Base-by-base conservation (phyloP, 1,140 invertebrate genomes). In the Rhynchophorus ferrugineus region DNA sequence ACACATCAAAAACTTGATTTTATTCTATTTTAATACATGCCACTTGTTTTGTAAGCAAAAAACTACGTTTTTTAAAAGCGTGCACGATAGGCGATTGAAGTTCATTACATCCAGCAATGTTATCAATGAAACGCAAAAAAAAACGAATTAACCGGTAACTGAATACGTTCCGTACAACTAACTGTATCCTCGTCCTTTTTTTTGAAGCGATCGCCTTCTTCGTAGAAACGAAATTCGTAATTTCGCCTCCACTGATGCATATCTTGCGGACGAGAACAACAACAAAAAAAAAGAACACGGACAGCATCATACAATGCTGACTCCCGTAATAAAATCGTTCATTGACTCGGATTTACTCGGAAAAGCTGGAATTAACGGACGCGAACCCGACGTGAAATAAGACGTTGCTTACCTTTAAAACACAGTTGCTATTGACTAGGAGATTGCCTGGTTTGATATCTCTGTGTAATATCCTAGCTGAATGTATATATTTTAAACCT, bases 391-490 rank as follows among this genome's bases (percentile, higher is more conserved):
- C 18, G n/a, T 34, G 14, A 44, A 44, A 44, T 44, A 47, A 43
- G 35, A 44, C n/a, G n/a, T 51, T 56, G 60, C 71, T 74, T 70
- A 89, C 86, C 81, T 98, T 98, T 56, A 99, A 79, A 64, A 96
- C 89, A 76, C 95, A 98, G 75, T 98, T 98, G 71, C 91, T 94
- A 76, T 98, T 99, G 61, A 98, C 95, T 63, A 99, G 78, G 49
- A 98, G 78, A 74, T 98, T 98, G 49, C 95, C 95, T n/a, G 95
- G 95, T 71, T 99, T 99, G 64, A 99, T 98, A 73, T 99, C 96
- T 68, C 96, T 81, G 76, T 99, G 96, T 38, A 99, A 79, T 69
- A 99, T 97, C 65, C 90, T 82, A 17, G 95, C 93, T 43, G 95
- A 97, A 76, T 98, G 95, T 56, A 98, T 79, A 79, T 98, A 99